These are phyloP conservation scores for Crocuta crocuta DNA, from an alignment of 2,113 vertebrate species.

Conservation along the genomic window DNA sequence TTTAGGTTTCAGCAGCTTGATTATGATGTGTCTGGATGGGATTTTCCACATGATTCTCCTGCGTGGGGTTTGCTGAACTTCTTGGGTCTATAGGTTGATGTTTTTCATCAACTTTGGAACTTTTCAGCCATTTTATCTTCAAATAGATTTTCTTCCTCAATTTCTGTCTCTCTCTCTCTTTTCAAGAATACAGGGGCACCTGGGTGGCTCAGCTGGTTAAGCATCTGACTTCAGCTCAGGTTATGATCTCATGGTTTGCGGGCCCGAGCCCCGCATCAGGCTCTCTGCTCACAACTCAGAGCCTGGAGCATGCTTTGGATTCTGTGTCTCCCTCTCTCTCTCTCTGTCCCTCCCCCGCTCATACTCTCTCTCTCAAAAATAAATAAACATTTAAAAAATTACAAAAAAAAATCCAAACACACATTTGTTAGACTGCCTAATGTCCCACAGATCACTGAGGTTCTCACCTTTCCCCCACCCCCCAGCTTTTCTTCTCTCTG, in stretches of 20 bases:
- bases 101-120: neutral
- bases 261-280: no score
- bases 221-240: no score
- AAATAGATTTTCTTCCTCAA: neutral
- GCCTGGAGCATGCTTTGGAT: no score
- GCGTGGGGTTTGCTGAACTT: neutral
- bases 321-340: no score
- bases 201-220: no score
- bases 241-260: no score
- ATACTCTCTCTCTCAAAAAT: no score
- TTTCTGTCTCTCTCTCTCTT: neutral
- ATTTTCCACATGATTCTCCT: neutral
- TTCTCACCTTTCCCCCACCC: neutral
- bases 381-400: no score
- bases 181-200: neutral
- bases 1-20: neutral
- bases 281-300: no score
- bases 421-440: neutral
- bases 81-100: neutral
- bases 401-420: neutral
- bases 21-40: neutral
- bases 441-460: neutral
- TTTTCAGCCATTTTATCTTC: neutral
- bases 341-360: no score
- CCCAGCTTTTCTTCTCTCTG: neutral